Evolutionary conservation across 2,113 vertebrate genomes (phyloP).

Genomic region (Sapajus apella): DNA sequence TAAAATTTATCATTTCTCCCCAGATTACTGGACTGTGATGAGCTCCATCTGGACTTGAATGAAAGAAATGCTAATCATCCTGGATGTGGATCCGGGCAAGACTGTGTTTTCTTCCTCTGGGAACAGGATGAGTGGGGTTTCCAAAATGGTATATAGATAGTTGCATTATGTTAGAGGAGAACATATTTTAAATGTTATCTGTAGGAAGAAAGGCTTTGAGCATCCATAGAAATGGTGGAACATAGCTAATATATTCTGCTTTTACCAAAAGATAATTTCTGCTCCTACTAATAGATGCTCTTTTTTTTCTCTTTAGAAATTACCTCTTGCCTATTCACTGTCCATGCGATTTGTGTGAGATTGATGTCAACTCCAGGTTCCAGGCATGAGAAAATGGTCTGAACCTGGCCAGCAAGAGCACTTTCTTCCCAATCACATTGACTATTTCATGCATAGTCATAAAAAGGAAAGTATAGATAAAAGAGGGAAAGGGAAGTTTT

Average conservation of each 20-base stretch:
- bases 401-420: neutral
- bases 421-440: neutral
- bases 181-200: neutral
- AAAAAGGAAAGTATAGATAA: neutral
- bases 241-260: neutral
- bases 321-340: neutral
- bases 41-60: conserved; percentile 43
- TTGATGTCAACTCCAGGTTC: neutral
- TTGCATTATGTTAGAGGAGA: neutral
- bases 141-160: neutral
- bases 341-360: neutral
- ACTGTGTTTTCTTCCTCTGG: neutral
- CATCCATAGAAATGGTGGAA: neutral
- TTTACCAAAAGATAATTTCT: neutral
- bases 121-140: neutral
- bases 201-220: neutral
- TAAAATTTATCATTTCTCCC: conserved; percentile 45
- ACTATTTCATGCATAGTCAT: neutral
- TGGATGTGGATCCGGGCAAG: neutral
- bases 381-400: neutral
- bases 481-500: neutral
- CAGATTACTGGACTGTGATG: neutral
- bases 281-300: neutral
- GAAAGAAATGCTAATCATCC: conserved; percentile 28
- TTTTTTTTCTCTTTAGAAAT: neutral